These are phyloP conservation scores for Gorsachius magnificus DNA, from an alignment of 2,797 vertebrate genomes.

Conservation along the genomic window DNA sequence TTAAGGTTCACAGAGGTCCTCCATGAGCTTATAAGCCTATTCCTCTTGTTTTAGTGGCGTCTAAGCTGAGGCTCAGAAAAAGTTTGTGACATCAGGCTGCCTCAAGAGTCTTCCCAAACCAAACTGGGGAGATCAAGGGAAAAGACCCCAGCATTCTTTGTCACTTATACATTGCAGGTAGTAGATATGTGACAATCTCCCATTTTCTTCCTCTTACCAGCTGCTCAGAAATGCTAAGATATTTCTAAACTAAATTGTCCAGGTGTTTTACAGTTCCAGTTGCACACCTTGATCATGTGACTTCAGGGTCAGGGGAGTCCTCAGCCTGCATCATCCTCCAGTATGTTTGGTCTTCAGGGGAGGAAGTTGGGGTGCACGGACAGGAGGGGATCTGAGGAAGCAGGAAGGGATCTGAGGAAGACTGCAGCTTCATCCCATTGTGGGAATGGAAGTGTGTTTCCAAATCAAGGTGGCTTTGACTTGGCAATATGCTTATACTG, in stretches of 20 bases:
- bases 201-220: background rate
- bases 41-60: background rate
- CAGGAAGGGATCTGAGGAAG: background rate
- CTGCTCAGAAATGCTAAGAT: background rate
- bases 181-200: background rate
- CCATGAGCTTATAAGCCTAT: background rate
- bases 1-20: background rate
- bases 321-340: background rate
- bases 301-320: background rate
- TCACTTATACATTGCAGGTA: background rate
- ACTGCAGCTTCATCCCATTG: background rate
- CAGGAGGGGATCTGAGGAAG: background rate
- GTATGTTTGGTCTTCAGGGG: background rate
- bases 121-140: background rate
- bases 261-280: background rate
- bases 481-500: background rate
- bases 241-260: background rate
- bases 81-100: background rate
- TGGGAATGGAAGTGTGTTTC: background rate
- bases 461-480: background rate
- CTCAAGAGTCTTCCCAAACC: background rate
- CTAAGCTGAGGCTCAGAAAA: background rate
- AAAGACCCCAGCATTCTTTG: background rate
- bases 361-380: background rate
- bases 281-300: background rate